Evolutionary conservation across 2,888 invertebrate genomes (phyloP).

Genomic region (Sturmia bella): DNA sequence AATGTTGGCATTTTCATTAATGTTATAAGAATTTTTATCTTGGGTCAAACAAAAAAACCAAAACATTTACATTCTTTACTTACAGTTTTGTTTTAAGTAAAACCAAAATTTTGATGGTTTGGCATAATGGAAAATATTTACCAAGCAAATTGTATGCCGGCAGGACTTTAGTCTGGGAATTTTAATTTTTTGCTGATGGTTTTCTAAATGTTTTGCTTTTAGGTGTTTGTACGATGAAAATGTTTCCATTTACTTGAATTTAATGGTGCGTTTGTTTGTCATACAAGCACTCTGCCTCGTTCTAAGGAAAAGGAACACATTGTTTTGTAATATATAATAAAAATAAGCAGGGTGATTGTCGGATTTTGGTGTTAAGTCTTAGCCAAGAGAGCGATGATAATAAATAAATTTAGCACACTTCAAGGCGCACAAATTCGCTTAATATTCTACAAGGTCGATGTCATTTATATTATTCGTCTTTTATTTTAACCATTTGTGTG

Average conservation of each 20-base stretch:
- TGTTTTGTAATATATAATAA: no score
- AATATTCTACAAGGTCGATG: slow-evolving; percentile 36
- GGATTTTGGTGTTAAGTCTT: slow-evolving; percentile 25
- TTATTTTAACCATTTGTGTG: neutral
- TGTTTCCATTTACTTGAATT: slow-evolving; percentile 36
- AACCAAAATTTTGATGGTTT: slow-evolving; percentile 57
- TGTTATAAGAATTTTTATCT: slow-evolving; percentile 38
- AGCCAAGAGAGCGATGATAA: slow-evolving; percentile 72
- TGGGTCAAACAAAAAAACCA: slow-evolving; percentile 38
- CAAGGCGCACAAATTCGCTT: slow-evolving; percentile 52
- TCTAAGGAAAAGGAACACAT: no score
- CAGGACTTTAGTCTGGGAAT: slow-evolving; percentile 23
- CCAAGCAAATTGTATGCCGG: slow-evolving; percentile 9
- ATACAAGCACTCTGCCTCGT: neutral
- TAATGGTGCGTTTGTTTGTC: slow-evolving; percentile 56
- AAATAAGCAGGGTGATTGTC: slow-evolving; percentile 10
- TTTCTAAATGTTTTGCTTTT: slow-evolving; percentile 27
- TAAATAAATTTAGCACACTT: slow-evolving; percentile 77
- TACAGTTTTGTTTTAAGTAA: slow-evolving; percentile 33
- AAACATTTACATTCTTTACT: slow-evolving; percentile 44
- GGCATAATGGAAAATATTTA: slow-evolving; percentile 38
- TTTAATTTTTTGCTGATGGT: slow-evolving; percentile 31
- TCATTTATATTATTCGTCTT: slow-evolving; percentile 6
- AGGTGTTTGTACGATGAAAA: slow-evolving; percentile 35
- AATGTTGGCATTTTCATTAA: slow-evolving; percentile 25